Base-by-base conservation (phyloP, 2,888 invertebrate species). In the Drosophila bunnanda region DNA sequence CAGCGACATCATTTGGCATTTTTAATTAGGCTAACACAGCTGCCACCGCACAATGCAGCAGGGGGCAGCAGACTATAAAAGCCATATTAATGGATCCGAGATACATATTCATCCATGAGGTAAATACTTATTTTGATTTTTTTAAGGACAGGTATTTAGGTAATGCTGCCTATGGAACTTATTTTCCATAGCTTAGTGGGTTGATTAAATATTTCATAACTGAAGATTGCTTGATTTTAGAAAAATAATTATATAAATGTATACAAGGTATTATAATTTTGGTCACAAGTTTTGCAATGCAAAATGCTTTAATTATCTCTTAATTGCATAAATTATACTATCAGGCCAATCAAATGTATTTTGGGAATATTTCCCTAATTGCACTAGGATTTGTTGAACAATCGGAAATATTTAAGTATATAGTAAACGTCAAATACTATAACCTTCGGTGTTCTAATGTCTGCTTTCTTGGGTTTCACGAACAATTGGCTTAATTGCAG, bases 21-120 rank as follows among this genome's bases (percentile, higher is more conserved):
- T 74, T 68, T 74, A 74, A 74, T 74, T 74, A 74, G 74, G 75
- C 74, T 55, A 74, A 74, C 43, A 44, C 30, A 22, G 30, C 38
- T 12, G 43, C 25, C 22, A 34, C 36, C 34, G 12, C 66, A 53
- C 15, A 50, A 22, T 44, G 50, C 32, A 34, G 34, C 50, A 32
- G 10, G 36, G 39, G 65, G 25, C 34, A 36, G 32, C 22, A 20
- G 66, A 41, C 48, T 22, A 64, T 50, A 25, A 38, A 58, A 46
- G 28, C 34, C 30, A 22, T 2, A n/a, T 36, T 66, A 43, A 52
- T 50, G 41, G 36, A 13, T 3, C 15, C 22, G 48, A 4, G 22
- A n/a, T 38, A 8, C 20, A 34, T 5, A 46, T 28, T 10, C 32
- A 15, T 34, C 5, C 38, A 13, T 2, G 53, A 52, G 57, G 58